Evolutionary conservation across 2,797 vertebrate genomes (phyloP).

Genomic region (Picus viridis): DNA sequence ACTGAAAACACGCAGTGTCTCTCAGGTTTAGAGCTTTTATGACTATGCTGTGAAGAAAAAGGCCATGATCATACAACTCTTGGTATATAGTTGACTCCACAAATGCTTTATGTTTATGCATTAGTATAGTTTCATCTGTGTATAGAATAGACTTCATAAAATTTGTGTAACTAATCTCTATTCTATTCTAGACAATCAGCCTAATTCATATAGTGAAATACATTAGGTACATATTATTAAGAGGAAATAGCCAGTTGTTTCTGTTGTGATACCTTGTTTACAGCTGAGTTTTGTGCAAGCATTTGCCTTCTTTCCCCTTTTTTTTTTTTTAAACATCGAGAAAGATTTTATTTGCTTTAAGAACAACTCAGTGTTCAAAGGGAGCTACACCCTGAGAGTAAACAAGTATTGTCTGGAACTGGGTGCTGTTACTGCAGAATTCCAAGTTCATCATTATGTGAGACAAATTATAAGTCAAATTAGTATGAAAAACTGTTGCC

Average conservation of each 20-base stretch:
- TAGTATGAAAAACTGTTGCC: not conserved
- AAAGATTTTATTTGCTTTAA: slow-evolving; percentile 39
- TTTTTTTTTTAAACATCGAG: not conserved
- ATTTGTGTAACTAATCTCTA: not conserved
- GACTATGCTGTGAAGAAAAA: not conserved
- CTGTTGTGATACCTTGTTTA: not conserved
- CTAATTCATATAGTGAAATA: not conserved
- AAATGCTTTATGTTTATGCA: not conserved
- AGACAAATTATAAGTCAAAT: not conserved
- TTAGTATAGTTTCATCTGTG: not conserved
- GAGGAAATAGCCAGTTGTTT: not conserved
- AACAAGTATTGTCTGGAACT: not conserved
- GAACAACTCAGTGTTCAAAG: slow-evolving; percentile 32
- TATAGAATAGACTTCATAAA: not conserved
- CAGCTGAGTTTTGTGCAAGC: not conserved
- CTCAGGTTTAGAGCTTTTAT: not conserved
- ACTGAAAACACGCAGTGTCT: not conserved
- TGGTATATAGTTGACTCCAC: not conserved
- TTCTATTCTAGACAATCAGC: not conserved
- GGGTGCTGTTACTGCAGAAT: not conserved
- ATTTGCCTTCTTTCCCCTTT: not conserved
- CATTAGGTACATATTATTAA: not conserved
- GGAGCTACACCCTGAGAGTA: slow-evolving; percentile 49
- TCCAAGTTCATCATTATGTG: rapidly evolving
- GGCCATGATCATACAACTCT: not conserved